phyloP scores from a whole-genome alignment of 1,140 invertebrate genomes.

The Atta colombica region DNA sequence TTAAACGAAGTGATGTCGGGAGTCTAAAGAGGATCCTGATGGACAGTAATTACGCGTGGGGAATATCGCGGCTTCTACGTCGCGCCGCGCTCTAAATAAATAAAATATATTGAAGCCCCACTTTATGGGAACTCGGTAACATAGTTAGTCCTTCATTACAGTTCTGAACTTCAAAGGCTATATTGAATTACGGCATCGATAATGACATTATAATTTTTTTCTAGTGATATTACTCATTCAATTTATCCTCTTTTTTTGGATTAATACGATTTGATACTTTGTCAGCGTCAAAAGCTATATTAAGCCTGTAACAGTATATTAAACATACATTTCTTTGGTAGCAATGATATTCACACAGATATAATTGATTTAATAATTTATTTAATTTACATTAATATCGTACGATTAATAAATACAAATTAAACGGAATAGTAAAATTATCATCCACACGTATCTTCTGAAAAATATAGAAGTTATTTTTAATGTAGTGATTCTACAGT shows the following conservation, averaged over 20 bases:
- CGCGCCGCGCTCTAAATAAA: slow-evolving; percentile 55
- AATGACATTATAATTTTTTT: slow-evolving; percentile 31
- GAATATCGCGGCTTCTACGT: slow-evolving; percentile 60
- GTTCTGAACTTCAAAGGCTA: neutral
- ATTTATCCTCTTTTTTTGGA: neutral
- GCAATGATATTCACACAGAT: neutral
- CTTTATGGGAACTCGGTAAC: neutral
- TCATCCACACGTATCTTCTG: neutral
- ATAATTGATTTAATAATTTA: neutral
- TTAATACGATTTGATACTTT: neutral
- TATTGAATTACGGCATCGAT: slow-evolving; percentile 4
- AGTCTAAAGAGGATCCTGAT: slow-evolving; percentile 68
- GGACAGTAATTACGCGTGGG: slow-evolving; percentile 70
- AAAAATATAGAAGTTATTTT: neutral
- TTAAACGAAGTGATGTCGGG: slow-evolving; percentile 50
- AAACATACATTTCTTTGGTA: neutral
- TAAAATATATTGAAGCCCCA: slow-evolving; percentile 58
- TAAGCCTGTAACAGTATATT: neutral
- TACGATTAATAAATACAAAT: neutral
- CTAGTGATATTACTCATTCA: slow-evolving; percentile 28
- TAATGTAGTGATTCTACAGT: neutral
- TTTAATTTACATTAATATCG: neutral
- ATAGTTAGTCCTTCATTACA: slow-evolving; percentile 43
- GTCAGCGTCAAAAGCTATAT: neutral
- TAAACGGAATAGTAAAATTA: slow-evolving; percentile 14